These are phyloP conservation scores for Thinocorus orbignyianus DNA, from an alignment of 2,113 vertebrate genomes.

Conservation along the genomic window DNA sequence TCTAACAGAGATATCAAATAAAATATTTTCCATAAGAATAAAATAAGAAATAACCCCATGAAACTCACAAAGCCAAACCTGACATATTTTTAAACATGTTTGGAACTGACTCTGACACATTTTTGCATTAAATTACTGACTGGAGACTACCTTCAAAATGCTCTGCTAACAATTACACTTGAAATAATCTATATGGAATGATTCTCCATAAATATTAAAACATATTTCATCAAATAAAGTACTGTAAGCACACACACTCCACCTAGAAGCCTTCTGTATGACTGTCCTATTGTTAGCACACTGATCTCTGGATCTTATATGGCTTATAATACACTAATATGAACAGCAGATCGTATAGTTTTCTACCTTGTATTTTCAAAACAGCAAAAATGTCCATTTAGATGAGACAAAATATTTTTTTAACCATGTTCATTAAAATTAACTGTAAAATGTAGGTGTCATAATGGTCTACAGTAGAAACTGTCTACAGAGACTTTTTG, in stretches of 20 bases:
- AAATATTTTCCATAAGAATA: constrained; percentile 26
- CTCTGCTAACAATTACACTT: neutral
- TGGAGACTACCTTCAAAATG: neutral
- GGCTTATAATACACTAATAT: neutral
- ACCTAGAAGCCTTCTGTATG: neutral
- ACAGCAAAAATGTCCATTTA: neutral
- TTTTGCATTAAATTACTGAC: constrained; percentile 30
- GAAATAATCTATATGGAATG: neutral
- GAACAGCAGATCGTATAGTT: neutral
- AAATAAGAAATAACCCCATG: constrained; percentile 11
- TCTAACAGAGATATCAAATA: neutral
- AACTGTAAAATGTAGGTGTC: neutral
- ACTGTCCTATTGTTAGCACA: neutral
- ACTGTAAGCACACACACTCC: neutral
- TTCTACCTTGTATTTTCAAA: neutral
- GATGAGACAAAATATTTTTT: neutral
- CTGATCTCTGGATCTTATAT: neutral
- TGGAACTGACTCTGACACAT: neutral
- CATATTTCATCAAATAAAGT: neutral
- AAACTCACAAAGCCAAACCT: constrained; percentile 34
- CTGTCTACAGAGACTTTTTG: neutral
- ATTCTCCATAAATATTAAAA: neutral
- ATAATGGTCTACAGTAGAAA: neutral
- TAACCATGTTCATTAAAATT: neutral
- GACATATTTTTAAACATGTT: constrained; percentile 34